These are phyloP conservation scores for Empidonax alnorum DNA, from an alignment of 2,113 vertebrate genomes.

Conservation along the genomic window DNA sequence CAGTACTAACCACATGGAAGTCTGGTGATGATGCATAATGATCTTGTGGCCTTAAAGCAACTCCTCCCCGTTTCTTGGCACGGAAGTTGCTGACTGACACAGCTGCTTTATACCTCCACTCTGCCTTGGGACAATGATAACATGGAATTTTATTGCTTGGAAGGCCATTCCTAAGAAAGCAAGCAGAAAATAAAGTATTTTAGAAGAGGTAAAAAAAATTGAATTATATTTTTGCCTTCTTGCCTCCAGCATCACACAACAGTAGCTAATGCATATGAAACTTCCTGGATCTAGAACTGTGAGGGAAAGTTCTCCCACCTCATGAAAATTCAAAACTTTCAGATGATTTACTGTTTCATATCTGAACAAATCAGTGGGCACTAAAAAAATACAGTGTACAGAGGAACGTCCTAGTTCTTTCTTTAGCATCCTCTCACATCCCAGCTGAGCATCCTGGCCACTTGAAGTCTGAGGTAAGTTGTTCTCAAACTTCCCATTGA, in stretches of 20 bases:
- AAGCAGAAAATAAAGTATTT: constrained; percentile 2
- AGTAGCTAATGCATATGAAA: neutral
- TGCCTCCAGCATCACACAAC: neutral
- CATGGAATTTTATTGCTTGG: neutral
- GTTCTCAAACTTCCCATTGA: neutral
- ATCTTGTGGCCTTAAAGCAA: neutral
- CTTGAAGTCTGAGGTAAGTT: neutral
- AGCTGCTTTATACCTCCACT: neutral
- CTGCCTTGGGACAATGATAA: neutral
- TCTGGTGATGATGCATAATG: neutral
- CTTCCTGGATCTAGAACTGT: neutral
- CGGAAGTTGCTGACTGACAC: neutral
- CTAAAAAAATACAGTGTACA: neutral
- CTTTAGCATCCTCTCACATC: neutral
- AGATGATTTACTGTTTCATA: neutral
- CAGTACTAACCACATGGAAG: neutral
- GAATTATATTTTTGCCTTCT: neutral
- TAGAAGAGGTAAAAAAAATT: neutral
- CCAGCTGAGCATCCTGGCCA: neutral
- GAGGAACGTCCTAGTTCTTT: neutral
- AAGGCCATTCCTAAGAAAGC: neutral
- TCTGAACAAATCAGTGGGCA: neutral
- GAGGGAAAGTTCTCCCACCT: neutral
- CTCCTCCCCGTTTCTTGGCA: neutral
- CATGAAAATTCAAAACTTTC: constrained; percentile 4